Evolutionary conservation across 2,888 invertebrate species (phyloP).

Genomic region (Drosophila mayaguana): DNA sequence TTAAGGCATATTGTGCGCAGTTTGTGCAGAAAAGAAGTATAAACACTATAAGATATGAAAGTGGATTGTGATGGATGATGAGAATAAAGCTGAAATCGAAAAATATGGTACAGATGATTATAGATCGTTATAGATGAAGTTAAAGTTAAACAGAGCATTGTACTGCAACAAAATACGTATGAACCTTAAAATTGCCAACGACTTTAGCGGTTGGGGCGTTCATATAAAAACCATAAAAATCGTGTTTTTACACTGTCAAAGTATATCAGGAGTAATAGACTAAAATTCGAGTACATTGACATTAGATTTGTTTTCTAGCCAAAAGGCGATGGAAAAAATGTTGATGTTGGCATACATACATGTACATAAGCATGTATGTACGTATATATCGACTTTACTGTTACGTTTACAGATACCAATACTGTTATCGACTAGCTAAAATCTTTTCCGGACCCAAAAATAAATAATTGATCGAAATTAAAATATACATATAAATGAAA

Average conservation of each 20-base stretch:
- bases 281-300: constrained; percentile 84
- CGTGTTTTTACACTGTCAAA: constrained; percentile 82
- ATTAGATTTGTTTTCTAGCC: constrained; percentile 67
- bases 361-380: neutral
- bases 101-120: neutral
- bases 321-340: constrained; percentile 51
- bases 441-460: constrained; percentile 35
- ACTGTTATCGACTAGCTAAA: constrained; percentile 41
- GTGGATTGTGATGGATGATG: neutral
- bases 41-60: neutral
- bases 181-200: constrained; percentile 82
- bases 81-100: neutral
- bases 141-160: neutral
- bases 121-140: neutral
- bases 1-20: constrained; percentile 73
- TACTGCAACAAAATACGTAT: constrained; percentile 59
- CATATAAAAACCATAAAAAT: constrained; percentile 61
- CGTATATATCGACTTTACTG: constrained; percentile 11
- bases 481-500: constrained; percentile 8
- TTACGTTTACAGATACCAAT: constrained; percentile 36
- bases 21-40: constrained; percentile 37
- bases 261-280: constrained; percentile 85
- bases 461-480: neutral
- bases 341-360: constrained; percentile 6
- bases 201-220: constrained; percentile 67